A percentile compares a stretch with the other conserved stretches of the same genome.
phyloP scores from a whole-genome alignment of 2,113 vertebrate species.

The Chaetops frenatus region DNA sequence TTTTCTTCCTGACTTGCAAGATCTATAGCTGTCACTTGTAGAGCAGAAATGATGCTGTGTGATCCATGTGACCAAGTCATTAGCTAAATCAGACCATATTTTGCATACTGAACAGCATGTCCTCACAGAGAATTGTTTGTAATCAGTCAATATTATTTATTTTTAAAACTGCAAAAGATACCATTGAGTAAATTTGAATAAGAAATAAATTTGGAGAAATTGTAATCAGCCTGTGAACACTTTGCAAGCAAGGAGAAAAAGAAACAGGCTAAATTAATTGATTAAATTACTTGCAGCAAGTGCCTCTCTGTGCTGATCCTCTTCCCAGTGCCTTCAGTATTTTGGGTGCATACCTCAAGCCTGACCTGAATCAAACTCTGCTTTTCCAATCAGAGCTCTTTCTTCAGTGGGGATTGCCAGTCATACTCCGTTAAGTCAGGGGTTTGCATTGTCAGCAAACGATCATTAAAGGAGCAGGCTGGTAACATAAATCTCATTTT shows the following conservation, averaged over 20 bases:
- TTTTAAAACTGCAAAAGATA: slow-evolving; percentile 18
- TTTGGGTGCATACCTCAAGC: not conserved
- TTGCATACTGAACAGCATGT: not conserved
- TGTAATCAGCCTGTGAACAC: slow-evolving; percentile 5
- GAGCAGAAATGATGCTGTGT: not conserved
- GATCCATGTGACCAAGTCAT: not conserved
- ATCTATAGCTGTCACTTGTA: not conserved
- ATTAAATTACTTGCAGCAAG: slow-evolving; percentile 25
- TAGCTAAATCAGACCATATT: slow-evolving; percentile 18
- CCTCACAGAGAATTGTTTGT: not conserved
- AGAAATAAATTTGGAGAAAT: slow-evolving; percentile 25
- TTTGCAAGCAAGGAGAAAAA: slow-evolving; percentile 10
- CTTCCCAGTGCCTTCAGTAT: not conserved
- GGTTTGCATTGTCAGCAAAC: not conserved
- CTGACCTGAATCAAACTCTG: slow-evolving; percentile 21
- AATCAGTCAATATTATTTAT: slow-evolving; percentile 44
- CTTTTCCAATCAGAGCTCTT: not conserved
- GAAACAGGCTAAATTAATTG: not conserved
- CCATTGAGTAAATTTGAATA: slow-evolving; percentile 30
- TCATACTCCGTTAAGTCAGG: not conserved
- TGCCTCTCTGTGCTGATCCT: not conserved
- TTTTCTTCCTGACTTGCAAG: not conserved
- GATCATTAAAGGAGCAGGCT: not conserved
- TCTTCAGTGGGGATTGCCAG: not conserved
- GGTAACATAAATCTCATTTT: slow-evolving; percentile 10